These are phyloP conservation scores for Tachycineta bicolor DNA, from an alignment of 2,113 vertebrate genomes.

Conservation along the genomic window DNA sequence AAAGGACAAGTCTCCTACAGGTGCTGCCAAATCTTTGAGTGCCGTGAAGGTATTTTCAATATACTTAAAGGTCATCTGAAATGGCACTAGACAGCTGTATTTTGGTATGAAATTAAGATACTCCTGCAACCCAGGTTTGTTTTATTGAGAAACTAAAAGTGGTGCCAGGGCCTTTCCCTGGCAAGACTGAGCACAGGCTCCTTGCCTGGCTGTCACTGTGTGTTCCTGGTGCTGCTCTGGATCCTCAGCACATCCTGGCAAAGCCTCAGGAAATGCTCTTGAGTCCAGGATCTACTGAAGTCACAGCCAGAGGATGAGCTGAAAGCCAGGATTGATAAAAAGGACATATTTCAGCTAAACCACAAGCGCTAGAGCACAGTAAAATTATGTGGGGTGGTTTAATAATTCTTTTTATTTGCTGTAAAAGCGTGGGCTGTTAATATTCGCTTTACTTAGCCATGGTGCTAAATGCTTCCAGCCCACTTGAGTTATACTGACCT, in stretches of 20 bases:
- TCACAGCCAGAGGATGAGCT: background rate
- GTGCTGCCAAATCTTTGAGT: background rate
- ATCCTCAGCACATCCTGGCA: background rate
- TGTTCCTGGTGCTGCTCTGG: background rate
- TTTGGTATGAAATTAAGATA: background rate
- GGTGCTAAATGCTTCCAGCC: background rate
- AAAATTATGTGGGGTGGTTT: background rate
- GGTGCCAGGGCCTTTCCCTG: background rate
- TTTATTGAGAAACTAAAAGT: background rate
- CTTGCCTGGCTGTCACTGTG: background rate
- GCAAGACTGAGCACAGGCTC: background rate
- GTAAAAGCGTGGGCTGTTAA: background rate
- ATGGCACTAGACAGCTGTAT: background rate
- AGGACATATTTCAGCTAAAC: background rate
- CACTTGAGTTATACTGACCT: background rate
- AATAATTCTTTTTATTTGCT: background rate
- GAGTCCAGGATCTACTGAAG: background rate
- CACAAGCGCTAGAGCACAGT: background rate
- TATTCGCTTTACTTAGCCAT: background rate
- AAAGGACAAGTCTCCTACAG: background rate
- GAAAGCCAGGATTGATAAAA: background rate
- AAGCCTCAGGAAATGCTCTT: background rate
- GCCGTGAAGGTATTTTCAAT: background rate
- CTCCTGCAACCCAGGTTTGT: background rate
- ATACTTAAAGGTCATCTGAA: background rate